Conservation (phyloP, 2,113 vertebrate genomes). For the Chascanopsetta lugubris region DNA sequence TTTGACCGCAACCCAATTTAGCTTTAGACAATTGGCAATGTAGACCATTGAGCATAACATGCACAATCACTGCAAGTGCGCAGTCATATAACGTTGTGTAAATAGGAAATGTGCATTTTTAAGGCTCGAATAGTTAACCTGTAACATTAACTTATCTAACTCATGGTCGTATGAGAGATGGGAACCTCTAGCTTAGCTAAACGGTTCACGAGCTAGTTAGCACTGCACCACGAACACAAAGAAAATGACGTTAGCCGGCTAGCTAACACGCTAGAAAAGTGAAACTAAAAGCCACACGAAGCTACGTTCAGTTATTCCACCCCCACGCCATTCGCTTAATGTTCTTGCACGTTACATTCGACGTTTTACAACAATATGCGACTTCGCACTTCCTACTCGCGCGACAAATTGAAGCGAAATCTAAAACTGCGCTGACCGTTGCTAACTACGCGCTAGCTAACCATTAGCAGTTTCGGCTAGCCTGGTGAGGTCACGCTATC, state of each 20-base stretch:
- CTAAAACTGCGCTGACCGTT: slow-evolving; percentile 6
- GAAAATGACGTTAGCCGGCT: slow-evolving; percentile 52
- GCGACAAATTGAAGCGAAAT: no score
- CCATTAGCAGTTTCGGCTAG: slow-evolving; percentile 32
- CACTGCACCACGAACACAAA: slow-evolving; percentile 67
- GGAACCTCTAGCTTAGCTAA: slow-evolving; percentile 48
- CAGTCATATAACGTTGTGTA: no score
- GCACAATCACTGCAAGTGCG: background rate
- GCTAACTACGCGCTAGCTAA: slow-evolving; percentile 19
- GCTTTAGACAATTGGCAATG: background rate
- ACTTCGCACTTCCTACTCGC: no score
- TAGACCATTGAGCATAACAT: background rate
- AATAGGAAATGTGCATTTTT: no score
- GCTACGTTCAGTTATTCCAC: background rate
- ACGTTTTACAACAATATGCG: no score
- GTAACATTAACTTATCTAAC: no score
- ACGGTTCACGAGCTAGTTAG: slow-evolving; percentile 37
- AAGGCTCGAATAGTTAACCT: no score
- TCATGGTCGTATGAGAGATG: background rate
- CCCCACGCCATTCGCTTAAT: no score
- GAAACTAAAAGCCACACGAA: slow-evolving; percentile 21
- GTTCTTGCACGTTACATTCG: no score
- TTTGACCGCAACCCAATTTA: background rate
- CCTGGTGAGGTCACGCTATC: slow-evolving; percentile 34
- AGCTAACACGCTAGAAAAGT: slow-evolving; percentile 52